Base-by-base conservation (phyloP, 2,113 vertebrate genomes). In the Sterrhoptilus dennistouni region DNA sequence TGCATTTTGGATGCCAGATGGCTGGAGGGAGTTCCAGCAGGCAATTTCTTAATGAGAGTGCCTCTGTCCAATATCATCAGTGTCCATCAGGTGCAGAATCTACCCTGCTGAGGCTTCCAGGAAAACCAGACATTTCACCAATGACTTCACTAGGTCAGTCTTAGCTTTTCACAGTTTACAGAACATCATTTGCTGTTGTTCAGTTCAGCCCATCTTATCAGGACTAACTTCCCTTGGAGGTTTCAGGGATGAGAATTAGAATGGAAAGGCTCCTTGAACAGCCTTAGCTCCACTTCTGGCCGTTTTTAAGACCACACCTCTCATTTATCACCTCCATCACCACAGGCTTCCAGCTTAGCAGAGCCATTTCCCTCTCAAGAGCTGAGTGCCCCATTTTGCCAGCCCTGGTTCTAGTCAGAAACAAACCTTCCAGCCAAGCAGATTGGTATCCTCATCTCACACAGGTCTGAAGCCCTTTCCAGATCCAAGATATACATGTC, bases 1-100 rank as follows among this genome's bases (percentile, higher is more conserved):
- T 92, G 76, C 52, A 44, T 89, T 95, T 95, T 83, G 88, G 42
- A 35, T 89, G 76, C 88, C 96, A 96, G 93, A 94, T 87, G 92
- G 92, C 85, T 78, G 52, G 47, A 92, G 36, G 57, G 71, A 90
- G 79, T 66, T 94, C 85, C 96, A 96, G 87, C 78, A 94, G 68
- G 84, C 91, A 96, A 83, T 85, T 87, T 95, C 95, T 88, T 95
- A 95, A 96, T 91, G 89, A 96, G 84, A 42, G 35, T 0, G 6
- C 38, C 71, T 63, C 79, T 91, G 84, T 64, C 93, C 87, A 70
- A 13, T 88, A 83, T 78, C 87, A 83, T 66, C 38, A 2, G 44
- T 56, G 70, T 77, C 84, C 70, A 72, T 94, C 61, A 82, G 64
- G n/a, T 65, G 50, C 78, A 92, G 69, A 19, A 83, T 47, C 82